Conservation (phyloP, 2,113 vertebrate genomes). For the Nycticebus coucang region DNA sequence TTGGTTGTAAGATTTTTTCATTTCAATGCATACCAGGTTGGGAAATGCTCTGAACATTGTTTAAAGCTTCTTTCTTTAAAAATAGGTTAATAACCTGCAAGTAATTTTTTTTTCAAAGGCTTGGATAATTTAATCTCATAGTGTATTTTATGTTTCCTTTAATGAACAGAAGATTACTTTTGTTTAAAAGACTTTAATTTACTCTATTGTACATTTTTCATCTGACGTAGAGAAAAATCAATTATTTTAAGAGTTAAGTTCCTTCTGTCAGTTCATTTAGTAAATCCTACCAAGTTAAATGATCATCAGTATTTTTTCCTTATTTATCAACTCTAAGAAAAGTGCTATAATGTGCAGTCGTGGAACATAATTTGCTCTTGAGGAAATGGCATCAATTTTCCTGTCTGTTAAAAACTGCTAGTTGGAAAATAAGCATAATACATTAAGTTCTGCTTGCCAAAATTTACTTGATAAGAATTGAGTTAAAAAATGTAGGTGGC, state of each 20-base stretch:
- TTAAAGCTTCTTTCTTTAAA: slow-evolving; percentile 68
- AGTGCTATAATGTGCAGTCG: slow-evolving; percentile 79
- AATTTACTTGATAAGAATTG: slow-evolving; percentile 65
- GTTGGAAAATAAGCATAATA: slow-evolving; percentile 64
- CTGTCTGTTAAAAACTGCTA: slow-evolving; percentile 71
- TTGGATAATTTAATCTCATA: slow-evolving; percentile 80
- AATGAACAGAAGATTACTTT: slow-evolving; percentile 87
- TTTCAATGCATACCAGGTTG: neutral
- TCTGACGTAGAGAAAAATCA: slow-evolving; percentile 83
- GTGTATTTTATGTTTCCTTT: slow-evolving; percentile 85
- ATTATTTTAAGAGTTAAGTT: slow-evolving; percentile 87
- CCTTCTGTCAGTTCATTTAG: slow-evolving; percentile 85
- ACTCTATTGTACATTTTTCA: slow-evolving; percentile 84
- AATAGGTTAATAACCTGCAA: slow-evolving; percentile 82
- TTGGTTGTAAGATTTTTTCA: slow-evolving; percentile 41
- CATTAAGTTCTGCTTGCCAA: slow-evolving; percentile 79
- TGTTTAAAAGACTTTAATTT: slow-evolving; percentile 84
- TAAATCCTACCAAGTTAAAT: slow-evolving; percentile 86
- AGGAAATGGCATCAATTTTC: slow-evolving; percentile 82
- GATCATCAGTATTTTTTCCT: slow-evolving; percentile 82
- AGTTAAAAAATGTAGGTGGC: neutral
- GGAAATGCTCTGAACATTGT: slow-evolving; percentile 64
- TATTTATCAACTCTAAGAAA: slow-evolving; percentile 84
- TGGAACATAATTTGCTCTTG: slow-evolving; percentile 80
- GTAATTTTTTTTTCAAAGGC: slow-evolving; percentile 74